Evolutionary conservation across 2,888 invertebrate genomes (phyloP).

Genomic region (Dasysyrphus albostriatus): DNA sequence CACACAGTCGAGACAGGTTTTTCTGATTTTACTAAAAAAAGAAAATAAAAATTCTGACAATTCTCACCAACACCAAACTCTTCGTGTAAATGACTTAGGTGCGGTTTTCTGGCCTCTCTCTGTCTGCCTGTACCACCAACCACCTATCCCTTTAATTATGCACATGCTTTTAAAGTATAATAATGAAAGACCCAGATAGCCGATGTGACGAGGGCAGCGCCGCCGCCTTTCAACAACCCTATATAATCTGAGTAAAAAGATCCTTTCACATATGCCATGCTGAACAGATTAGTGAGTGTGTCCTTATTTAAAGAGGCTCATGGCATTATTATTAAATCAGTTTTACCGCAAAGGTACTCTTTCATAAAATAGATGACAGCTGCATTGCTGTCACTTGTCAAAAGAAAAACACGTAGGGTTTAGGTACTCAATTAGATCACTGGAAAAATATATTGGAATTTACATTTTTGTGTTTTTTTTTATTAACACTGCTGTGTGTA

Average conservation of each 20-base stretch:
- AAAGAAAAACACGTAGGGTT: slow-evolving; percentile 18
- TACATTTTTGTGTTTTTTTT: not conserved
- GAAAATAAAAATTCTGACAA: not conserved
- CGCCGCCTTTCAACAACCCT: slow-evolving; percentile 50
- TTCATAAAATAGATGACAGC: slow-evolving; percentile 52
- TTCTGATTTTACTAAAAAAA: slow-evolving; percentile 7
- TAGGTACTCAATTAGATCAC: slow-evolving; percentile 48
- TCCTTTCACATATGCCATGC: slow-evolving; percentile 47
- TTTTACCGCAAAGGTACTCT: slow-evolving; percentile 56
- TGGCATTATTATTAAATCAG: slow-evolving; percentile 64
- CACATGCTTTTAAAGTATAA: slow-evolving; percentile 28
- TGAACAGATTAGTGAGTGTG: slow-evolving; percentile 60
- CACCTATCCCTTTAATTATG: slow-evolving; percentile 35
- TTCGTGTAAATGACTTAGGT: slow-evolving; percentile 41
- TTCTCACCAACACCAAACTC: slow-evolving; percentile 25
- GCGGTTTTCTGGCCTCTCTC: slow-evolving; percentile 53
- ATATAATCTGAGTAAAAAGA: slow-evolving; percentile 37
- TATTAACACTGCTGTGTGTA: not conserved
- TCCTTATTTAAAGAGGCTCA: slow-evolving; percentile 66
- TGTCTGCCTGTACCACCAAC: not conserved
- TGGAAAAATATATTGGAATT: slow-evolving; percentile 9
- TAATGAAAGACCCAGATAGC: slow-evolving; percentile 41
- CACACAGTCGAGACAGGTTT: slow-evolving; percentile 42
- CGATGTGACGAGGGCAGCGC: slow-evolving; percentile 6
- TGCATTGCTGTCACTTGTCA: slow-evolving; percentile 68